Evolutionary conservation across 1,140 invertebrate genomes (phyloP).

Genomic region (Thaumatotibia leucotreta): DNA sequence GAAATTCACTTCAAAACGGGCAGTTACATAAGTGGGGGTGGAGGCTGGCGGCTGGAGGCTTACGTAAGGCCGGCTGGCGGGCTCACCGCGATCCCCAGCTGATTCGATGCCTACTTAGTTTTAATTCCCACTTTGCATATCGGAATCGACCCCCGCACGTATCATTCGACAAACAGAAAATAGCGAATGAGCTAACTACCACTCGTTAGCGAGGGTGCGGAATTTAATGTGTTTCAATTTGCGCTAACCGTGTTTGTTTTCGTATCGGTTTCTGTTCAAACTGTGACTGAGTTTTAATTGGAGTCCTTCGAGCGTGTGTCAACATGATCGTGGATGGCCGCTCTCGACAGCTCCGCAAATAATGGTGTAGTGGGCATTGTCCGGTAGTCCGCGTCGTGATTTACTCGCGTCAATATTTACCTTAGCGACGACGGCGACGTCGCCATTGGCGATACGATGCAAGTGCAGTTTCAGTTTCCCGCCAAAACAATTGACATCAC

Average conservation of each 20-base stretch:
- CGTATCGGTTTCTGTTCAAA: slow-evolving; percentile 4
- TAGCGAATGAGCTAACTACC: slow-evolving; percentile 17
- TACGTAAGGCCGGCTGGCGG: slow-evolving; percentile 64
- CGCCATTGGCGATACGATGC: slow-evolving; percentile 34
- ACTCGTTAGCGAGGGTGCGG: slow-evolving; percentile 15
- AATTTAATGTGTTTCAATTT: slow-evolving; percentile 23
- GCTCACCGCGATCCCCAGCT: slow-evolving; percentile 24
- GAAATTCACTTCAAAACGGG: slow-evolving; percentile 43
- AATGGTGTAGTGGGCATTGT: slow-evolving; percentile 34
- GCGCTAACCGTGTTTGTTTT: slow-evolving; percentile 17
- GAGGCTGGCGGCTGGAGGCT: slow-evolving; percentile 46
- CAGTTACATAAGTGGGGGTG: slow-evolving; percentile 67
- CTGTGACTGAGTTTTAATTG: not conserved
- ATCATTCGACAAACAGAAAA: slow-evolving; percentile 14
- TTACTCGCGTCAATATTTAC: slow-evolving; percentile 56
- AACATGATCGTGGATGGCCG: slow-evolving; percentile 25
- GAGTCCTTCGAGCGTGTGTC: slow-evolving; percentile 4
- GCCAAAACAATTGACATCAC: slow-evolving; percentile 42
- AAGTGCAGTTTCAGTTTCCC: slow-evolving; percentile 26
- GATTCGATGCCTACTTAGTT: slow-evolving; percentile 27
- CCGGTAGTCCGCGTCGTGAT: slow-evolving; percentile 21
- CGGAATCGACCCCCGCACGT: not conserved
- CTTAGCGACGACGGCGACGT: slow-evolving; percentile 35
- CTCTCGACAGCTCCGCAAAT: slow-evolving; percentile 40
- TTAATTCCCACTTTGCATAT: slow-evolving; percentile 20